A percentile compares a stretch with the other conserved stretches of the same genome.
Evolutionary conservation across 1,140 invertebrate species (phyloP).

Genomic region (Marisa cornuarietis): DNA sequence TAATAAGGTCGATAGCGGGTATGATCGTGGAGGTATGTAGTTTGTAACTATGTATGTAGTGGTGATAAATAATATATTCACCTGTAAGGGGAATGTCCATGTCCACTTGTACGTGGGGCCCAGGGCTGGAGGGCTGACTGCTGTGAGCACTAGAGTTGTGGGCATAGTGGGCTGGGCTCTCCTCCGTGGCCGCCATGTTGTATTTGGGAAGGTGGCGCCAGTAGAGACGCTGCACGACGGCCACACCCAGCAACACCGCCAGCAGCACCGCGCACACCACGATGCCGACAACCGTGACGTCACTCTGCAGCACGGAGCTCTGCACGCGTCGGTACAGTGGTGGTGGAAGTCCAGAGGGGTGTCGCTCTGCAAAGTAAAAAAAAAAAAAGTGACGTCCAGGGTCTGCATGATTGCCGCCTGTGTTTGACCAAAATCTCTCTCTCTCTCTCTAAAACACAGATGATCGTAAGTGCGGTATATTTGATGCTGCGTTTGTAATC

Average conservation of each 20-base stretch:
- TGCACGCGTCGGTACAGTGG: conserved; percentile 26
- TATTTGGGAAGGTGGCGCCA: conserved; percentile 50
- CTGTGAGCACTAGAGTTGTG: conserved; percentile 50
- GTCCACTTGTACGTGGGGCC: conserved; percentile 45
- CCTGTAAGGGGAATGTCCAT: conserved; percentile 56
- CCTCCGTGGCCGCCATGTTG: conserved; percentile 46
- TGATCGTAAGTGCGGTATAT: too few species aligned
- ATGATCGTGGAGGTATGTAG: too few species aligned
- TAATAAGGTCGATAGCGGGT: too few species aligned
- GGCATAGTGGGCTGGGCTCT: conserved; percentile 49
- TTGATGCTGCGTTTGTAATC: too few species aligned
- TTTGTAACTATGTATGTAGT: background rate
- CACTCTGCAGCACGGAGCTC: conserved; percentile 46
- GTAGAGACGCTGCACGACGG: conserved; percentile 48
- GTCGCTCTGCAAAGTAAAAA: conserved; percentile 12
- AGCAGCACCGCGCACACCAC: conserved; percentile 48
- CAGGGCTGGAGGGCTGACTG: conserved; percentile 45
- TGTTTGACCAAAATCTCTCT: too few species aligned
- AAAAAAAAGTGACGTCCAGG: background rate
- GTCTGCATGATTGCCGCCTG: too few species aligned
- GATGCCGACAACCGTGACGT: conserved; percentile 54
- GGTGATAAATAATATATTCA: background rate
- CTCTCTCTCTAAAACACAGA: too few species aligned
- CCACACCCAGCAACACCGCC: conserved; percentile 44
- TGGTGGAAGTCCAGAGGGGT: conserved; percentile 1